Conservation (phyloP, 2,888 invertebrate species). For the Bombylius discolor region DNA sequence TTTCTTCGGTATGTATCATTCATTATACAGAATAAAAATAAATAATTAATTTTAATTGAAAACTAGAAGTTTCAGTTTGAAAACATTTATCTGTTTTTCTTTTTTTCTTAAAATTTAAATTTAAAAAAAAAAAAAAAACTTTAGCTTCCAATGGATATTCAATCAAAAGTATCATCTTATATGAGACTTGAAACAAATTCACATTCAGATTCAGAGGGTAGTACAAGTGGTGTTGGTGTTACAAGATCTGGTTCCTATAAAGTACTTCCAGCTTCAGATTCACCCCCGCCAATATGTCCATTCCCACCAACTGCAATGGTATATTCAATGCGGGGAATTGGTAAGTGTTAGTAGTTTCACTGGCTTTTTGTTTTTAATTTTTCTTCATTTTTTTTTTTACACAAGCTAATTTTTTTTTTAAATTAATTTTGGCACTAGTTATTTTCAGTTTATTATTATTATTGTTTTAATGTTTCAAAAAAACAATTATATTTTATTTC, state of each 20-base stretch:
- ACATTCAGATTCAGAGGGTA: slow-evolving; percentile 36
- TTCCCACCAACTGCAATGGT: slow-evolving; percentile 81
- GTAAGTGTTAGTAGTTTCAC: slow-evolving; percentile 36
- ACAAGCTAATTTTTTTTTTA: slow-evolving; percentile 4
- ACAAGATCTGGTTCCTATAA: slow-evolving; percentile 35
- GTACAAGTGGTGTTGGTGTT: slow-evolving; percentile 33
- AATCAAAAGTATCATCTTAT: slow-evolving; percentile 74
- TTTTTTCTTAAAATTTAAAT: background rate
- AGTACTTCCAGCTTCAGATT: slow-evolving; percentile 37
- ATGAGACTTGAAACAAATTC: slow-evolving; percentile 36
- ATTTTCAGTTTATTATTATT: too few relatives aligned
- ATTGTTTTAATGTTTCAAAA: too few relatives aligned
- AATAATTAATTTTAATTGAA: too few relatives aligned
- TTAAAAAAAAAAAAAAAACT: too few relatives aligned
- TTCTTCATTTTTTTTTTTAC: slow-evolving; percentile 12
- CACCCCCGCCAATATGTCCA: slow-evolving; percentile 38
- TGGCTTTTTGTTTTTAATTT: slow-evolving; percentile 22
- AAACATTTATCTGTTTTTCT: too few relatives aligned
- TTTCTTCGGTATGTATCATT: slow-evolving; percentile 80
- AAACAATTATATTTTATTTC: too few relatives aligned
- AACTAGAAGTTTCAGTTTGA: too few relatives aligned
- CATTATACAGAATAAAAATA: too few relatives aligned
- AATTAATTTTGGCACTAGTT: background rate
- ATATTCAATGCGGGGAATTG: slow-evolving; percentile 43
- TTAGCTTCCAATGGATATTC: slow-evolving; percentile 80